Conservation (phyloP, 1,140 invertebrate species). For the Tetramorium parvispinum region DNA sequence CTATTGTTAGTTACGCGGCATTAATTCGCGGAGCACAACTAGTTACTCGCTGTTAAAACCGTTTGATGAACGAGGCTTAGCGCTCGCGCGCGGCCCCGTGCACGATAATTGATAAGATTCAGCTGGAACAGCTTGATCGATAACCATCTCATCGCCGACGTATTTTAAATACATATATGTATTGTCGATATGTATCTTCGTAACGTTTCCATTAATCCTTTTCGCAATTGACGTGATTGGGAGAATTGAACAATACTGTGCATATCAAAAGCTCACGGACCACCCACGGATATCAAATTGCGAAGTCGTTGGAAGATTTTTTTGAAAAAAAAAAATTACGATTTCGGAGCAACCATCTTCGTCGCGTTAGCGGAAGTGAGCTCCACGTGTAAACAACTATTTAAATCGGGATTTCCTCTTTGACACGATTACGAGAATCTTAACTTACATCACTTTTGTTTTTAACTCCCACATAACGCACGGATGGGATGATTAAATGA, state of each 20-base stretch:
- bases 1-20: slow-evolving; percentile 25
- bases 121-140: slow-evolving; percentile 34
- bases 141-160: background rate
- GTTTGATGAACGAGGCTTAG: background rate
- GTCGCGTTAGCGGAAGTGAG: background rate
- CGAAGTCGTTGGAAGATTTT: background rate
- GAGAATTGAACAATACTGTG: background rate
- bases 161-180: background rate
- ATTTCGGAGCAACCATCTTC: background rate
- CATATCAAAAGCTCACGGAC: background rate
- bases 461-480: slow-evolving; percentile 18
- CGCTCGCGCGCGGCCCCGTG: background rate
- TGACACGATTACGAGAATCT: background rate
- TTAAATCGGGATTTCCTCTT: background rate
- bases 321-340: background rate
- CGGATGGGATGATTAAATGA: slow-evolving; percentile 28
- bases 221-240: slow-evolving; percentile 1
- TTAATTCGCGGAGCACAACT: slow-evolving; percentile 31
- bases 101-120: slow-evolving; percentile 50
- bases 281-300: background rate
- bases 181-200: background rate
- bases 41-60: slow-evolving; percentile 4
- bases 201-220: background rate
- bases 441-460: slow-evolving; percentile 2
- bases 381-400: background rate